Percentiles rank a stretch among this genome's conserved stretches.
phyloP scores from a whole-genome alignment of 1,140 invertebrate species.

The Scaptomyza pallida region DNA sequence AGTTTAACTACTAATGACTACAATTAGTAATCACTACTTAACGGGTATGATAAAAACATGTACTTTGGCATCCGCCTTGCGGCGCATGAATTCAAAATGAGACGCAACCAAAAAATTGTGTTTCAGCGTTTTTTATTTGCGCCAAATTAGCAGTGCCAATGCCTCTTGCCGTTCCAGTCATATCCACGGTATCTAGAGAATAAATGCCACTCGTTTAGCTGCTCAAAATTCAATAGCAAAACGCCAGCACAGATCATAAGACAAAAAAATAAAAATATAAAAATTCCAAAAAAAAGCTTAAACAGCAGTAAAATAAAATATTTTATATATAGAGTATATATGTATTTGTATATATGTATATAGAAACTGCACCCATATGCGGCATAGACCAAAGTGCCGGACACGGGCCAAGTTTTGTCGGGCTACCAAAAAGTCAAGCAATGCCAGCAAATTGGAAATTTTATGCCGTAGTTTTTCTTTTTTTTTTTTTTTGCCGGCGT shows the following conservation, averaged over 20 bases:
- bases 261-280: slow-evolving; percentile 10
- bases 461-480: slow-evolving; percentile 75
- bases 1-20: too few species aligned
- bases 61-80: slow-evolving; percentile 38
- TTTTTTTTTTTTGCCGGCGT: not conserved
- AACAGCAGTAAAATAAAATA: not conserved
- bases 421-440: slow-evolving; percentile 63
- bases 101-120: slow-evolving; percentile 61
- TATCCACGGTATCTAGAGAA: not conserved
- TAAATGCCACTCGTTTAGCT: slow-evolving; percentile 5
- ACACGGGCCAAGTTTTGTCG: slow-evolving; percentile 62
- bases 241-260: slow-evolving; percentile 20
- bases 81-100: slow-evolving; percentile 78
- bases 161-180: not conserved
- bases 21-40: too few species aligned
- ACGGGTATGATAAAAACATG: too few species aligned
- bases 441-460: slow-evolving; percentile 75
- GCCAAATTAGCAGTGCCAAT: slow-evolving; percentile 64
- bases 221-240: slow-evolving; percentile 43
- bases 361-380: slow-evolving; percentile 41
- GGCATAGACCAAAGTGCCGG: slow-evolving; percentile 31
- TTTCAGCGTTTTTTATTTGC: slow-evolving; percentile 76
- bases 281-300: slow-evolving; percentile 7
- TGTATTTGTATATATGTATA: not conserved
- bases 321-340: not conserved